Base-by-base conservation (phyloP, 1,140 invertebrate species). In the Tetragonula clypearis region DNA sequence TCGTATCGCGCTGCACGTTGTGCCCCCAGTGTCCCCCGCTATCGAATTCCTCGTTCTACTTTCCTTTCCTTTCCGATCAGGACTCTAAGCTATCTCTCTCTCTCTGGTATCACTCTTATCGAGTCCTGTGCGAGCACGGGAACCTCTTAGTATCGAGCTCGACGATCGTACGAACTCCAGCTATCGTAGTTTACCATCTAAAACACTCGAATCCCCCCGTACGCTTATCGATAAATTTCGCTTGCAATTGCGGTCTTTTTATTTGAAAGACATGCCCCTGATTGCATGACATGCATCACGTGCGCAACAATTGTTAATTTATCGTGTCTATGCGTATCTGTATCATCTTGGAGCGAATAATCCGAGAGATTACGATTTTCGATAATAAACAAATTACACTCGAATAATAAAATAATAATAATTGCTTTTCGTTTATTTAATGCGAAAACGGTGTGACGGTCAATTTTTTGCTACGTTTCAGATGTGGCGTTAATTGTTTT, bases 191-290 rank as follows among this genome's bases (percentile, higher is more conserved):
- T 41, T 23, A 23, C 30, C 19, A 35, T 71, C 68, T 71, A 23
- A 30, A 71, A 71, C 30, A 41, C 19, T 21, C 60, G 23, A 23
- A 66, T 66, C 65, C 65, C 65, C 65, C 41, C 41, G 35, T 26
- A 5, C 62, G 62, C n/a, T 66, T 66, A 66, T 66, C 65, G 65
- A 66, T 66, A 66, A 66, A 66, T 66, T n/a, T 26, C 65, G 26
- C 21, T 35, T 35, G 26, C n/a, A 68, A 68, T 15, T 35, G 30
- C 17, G 66, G 17, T 30, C 2, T 66, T 26, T n/a, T 30, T 68
- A 68, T 68, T 15, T 1, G 30, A 68, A 19, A 68, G 26, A 30
- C 26, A 21, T 17, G n/a, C n/a, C n/a, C 17, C 15, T 15, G 26
- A 66, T 49, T 49, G 30, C 30, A 30, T 30, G 30, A 30, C 15